phyloP scores from a whole-genome alignment of 1,140 invertebrate species.

The Zaprionus africanus region DNA sequence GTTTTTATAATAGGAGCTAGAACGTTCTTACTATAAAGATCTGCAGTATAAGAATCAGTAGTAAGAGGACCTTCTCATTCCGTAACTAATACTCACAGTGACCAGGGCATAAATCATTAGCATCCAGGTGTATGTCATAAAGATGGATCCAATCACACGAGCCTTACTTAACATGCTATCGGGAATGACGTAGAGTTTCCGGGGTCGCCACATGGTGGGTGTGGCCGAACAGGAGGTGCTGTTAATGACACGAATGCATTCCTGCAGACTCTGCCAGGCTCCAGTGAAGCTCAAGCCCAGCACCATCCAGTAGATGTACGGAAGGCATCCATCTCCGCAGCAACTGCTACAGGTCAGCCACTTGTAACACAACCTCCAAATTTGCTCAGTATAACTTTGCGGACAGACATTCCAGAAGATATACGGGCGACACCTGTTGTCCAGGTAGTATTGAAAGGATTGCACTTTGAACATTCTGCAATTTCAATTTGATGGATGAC shows the following conservation, averaged over 20 bases:
- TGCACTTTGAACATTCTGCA: slow-evolving; percentile 26
- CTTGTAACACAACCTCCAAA: background rate
- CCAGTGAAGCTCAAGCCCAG: slow-evolving; percentile 12
- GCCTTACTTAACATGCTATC: background rate
- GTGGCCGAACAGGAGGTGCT: background rate
- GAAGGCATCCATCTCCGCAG: slow-evolving; percentile 36
- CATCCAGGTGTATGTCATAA: slow-evolving; percentile 23
- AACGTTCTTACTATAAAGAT: too few species aligned
- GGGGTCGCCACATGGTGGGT: slow-evolving; percentile 44
- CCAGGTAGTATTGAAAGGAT: background rate
- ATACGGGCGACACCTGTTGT: slow-evolving; percentile 1
- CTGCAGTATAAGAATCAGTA: too few species aligned
- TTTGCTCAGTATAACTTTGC: background rate
- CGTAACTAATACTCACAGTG: slow-evolving; percentile 13
- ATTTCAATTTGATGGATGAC: background rate
- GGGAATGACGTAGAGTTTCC: slow-evolving; percentile 26
- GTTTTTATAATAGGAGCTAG: background rate
- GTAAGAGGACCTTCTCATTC: background rate
- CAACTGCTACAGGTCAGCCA: slow-evolving; percentile 9
- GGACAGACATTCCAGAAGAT: background rate
- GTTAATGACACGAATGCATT: slow-evolving; percentile 9
- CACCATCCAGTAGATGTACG: slow-evolving; percentile 42
- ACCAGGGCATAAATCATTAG: slow-evolving; percentile 38
- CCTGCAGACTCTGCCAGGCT: background rate
- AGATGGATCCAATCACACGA: slow-evolving; percentile 5